Percentiles rank a stretch among this genome's conserved stretches.
Evolutionary conservation across 2,888 invertebrate species (phyloP).

Genomic region (Pyrrhosoma nymphula): DNA sequence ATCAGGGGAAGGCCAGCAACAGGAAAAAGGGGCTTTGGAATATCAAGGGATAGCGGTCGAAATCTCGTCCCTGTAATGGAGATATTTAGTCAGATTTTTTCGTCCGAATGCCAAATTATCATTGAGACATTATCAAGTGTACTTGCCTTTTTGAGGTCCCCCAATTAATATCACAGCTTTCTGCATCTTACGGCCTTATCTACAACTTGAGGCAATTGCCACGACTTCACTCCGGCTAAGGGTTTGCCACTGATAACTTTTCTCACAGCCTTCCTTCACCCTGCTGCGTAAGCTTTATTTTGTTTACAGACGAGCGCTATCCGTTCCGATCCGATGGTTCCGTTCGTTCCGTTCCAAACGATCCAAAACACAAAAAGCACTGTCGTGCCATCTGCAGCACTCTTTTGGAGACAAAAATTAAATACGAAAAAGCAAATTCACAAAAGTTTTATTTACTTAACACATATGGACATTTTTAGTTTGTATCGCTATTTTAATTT

Average conservation of each 20-base stretch:
- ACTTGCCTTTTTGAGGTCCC: constrained; percentile 93
- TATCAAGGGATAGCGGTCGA: constrained; percentile 96
- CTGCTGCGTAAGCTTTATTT: neutral
- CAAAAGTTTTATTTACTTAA: neutral
- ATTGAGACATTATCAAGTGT: neutral
- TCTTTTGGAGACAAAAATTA: neutral
- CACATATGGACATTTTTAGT: neutral
- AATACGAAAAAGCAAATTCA: neutral
- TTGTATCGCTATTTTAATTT: neutral
- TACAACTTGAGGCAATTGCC: neutral
- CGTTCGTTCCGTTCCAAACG: neutral
- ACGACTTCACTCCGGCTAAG: neutral
- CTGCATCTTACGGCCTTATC: constrained; percentile 71
- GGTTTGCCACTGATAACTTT: neutral
- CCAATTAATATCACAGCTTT: constrained; percentile 91
- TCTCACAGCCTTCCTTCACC: neutral
- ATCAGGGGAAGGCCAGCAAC: constrained; percentile 97
- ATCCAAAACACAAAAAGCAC: neutral
- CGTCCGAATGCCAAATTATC: neutral
- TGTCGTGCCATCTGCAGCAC: neutral
- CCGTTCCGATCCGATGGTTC: neutral
- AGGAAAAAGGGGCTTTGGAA: constrained; percentile 98
- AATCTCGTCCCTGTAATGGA: constrained; percentile 92
- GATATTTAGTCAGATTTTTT: constrained; percentile 7
- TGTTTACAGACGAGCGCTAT: constrained; percentile 12